These are phyloP conservation scores for Zeus faber DNA, from an alignment of 2,113 vertebrate species.

Conservation along the genomic window DNA sequence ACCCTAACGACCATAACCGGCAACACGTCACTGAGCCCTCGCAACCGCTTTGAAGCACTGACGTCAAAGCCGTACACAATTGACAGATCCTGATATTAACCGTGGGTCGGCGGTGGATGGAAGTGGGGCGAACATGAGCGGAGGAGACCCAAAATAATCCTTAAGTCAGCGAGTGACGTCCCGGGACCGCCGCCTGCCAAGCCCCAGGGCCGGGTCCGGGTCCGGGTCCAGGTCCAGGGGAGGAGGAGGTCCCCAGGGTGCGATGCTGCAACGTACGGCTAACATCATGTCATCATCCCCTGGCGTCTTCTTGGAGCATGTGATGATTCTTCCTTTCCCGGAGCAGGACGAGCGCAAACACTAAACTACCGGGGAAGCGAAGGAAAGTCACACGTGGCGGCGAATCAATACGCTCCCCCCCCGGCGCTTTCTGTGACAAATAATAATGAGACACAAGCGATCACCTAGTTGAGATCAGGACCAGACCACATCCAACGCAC, in stretches of 20 bases:
- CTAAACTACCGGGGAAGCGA: too few species aligned
- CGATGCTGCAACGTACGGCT: conserved; percentile 13
- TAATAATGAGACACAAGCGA: too few species aligned
- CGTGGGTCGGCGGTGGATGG: too few species aligned
- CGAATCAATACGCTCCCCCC: too few species aligned
- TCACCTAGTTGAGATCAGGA: too few species aligned
- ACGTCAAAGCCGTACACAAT: conserved; percentile 18
- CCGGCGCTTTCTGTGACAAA: too few species aligned
- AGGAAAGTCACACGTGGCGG: too few species aligned
- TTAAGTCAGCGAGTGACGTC: conserved; percentile 52
- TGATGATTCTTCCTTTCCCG: conserved; percentile 22
- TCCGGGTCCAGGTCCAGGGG: conserved; percentile 24
- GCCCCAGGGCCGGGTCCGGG: conserved; percentile 29
- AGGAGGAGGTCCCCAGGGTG: conserved; percentile 29
- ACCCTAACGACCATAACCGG: conserved; percentile 20
- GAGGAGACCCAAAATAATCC: conserved; percentile 21
- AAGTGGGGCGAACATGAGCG: too few species aligned
- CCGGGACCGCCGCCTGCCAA: too few species aligned
- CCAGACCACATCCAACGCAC: too few species aligned
- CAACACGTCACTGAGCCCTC: too few species aligned
- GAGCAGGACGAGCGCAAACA: neutral
- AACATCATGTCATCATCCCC: conserved; percentile 36
- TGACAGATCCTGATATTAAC: too few species aligned
- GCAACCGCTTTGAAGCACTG: conserved; percentile 20
- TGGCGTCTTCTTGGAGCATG: conserved; percentile 17